Evolutionary conservation across 2,797 vertebrate species (phyloP).

Genomic region (Neoniphon sammara): DNA sequence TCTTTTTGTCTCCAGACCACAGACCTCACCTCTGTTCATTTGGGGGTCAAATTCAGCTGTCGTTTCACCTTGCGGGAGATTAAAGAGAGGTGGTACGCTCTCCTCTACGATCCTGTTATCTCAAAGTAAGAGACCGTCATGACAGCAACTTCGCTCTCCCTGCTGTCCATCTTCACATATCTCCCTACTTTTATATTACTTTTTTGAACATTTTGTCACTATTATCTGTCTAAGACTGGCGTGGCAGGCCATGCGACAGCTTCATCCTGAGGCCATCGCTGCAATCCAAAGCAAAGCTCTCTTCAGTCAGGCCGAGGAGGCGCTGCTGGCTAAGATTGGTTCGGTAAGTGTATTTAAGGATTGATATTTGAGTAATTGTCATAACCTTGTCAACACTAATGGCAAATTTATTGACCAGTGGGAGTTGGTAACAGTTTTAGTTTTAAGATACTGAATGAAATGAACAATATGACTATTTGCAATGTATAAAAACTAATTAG

Average conservation of each 20-base stretch:
- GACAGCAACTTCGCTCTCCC: background rate
- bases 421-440: no score
- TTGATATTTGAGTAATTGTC: background rate
- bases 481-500: background rate
- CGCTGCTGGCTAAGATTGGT: conserved; percentile 89
- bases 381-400: background rate
- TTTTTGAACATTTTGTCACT: background rate
- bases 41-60: conserved; percentile 98
- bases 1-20: conserved; percentile 85
- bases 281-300: conserved; percentile 96
- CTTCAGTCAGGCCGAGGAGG: conserved; percentile 94
- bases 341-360: conserved; percentile 83
- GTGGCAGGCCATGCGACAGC: conserved; percentile 96
- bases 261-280: conserved; percentile 95
- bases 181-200: no score
- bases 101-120: conserved; percentile 96
- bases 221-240: conserved; percentile 82
- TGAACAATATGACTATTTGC: no score
- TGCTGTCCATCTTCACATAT: background rate
- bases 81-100: conserved; percentile 95
- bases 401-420: no score
- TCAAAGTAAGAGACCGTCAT: conserved; percentile 88
- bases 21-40: conserved; percentile 92
- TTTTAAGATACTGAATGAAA: no score
- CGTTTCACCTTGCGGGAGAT: conserved; percentile 95